A percentile compares a stretch with the other conserved stretches of the same genome.
These are phyloP conservation scores for Harpegnathos saltator DNA, from an alignment of 1,140 invertebrate genomes.

Conservation along the genomic window DNA sequence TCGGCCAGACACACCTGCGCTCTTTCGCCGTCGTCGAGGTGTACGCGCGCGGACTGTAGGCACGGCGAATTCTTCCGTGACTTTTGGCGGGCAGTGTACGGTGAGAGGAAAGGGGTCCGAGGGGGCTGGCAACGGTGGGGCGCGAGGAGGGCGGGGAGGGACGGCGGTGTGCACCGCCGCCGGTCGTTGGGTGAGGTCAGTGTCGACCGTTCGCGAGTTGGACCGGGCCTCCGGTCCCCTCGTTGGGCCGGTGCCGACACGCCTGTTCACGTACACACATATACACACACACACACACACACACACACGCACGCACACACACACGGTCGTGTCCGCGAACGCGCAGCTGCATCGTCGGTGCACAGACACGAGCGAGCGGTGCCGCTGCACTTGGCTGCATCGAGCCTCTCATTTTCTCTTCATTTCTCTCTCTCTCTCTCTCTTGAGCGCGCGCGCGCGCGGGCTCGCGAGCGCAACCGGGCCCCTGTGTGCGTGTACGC, in stretches of 20 bases:
- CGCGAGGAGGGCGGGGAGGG: too few species aligned
- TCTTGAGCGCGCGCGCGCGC: constrained; percentile 30
- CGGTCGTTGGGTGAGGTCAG: constrained; percentile 85
- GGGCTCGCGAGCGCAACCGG: constrained; percentile 1
- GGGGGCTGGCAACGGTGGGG: constrained; percentile 28
- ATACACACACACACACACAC: neutral
- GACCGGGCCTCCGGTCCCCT: constrained; percentile 80
- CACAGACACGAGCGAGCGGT: constrained; percentile 1
- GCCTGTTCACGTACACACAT: constrained; percentile 56
- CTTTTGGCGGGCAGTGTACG: constrained; percentile 84
- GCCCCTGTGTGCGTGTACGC: constrained; percentile 16
- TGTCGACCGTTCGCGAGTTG: constrained; percentile 84
- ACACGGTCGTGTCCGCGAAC: neutral
- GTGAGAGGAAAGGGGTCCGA: constrained; percentile 67
- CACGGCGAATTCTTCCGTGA: constrained; percentile 79
- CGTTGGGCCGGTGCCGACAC: constrained; percentile 63
- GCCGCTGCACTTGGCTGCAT: neutral
- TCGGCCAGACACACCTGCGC: constrained; percentile 50
- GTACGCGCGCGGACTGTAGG: constrained; percentile 69
- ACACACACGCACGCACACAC: constrained; percentile 26
- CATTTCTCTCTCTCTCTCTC: too few species aligned
- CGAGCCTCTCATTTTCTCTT: too few species aligned
- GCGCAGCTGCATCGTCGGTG: constrained; percentile 51
- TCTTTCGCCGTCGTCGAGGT: constrained; percentile 9
- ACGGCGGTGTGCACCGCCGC: constrained; percentile 63